Evolutionary conservation across 2,797 vertebrate genomes (phyloP), one percentile per base, ranked within the genome.

Genomic region (Arctocebus calabarensis): DNA sequence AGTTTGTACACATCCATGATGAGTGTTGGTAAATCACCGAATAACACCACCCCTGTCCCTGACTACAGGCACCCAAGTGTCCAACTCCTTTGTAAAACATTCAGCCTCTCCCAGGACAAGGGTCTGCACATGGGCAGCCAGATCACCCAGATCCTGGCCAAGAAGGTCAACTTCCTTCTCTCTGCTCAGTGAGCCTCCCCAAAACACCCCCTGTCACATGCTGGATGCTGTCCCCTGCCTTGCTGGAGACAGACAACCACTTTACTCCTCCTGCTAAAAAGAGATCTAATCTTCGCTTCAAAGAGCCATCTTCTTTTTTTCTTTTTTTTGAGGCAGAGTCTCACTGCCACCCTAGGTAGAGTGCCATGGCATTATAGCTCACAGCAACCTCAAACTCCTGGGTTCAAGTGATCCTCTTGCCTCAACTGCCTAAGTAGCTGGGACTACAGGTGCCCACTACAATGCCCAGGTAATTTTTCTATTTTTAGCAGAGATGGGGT

Each of bases 1-100:
- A 0, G 10, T 25, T 16, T 5, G 6, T 1, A 12, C 1, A 17
- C 10, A 13, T 3, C 48, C 13, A 13, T 4, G 10, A 22, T 0
- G 4, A 19, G 0, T 32, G 23, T 29, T 45, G 32, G 27, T 16
- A 40, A 81, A 25, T 34, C 22, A 40, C 48, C 20, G 3, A 52
- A 43, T 57, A 77, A 40, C 37, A 5, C 32, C 2, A 23, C 14
- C 48, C 7, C 25, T 48, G 25, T 20, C 27, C 48, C 40, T 37
- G 29, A 43, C 14, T n/a, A 3, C 3, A 71, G 61, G 17, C 61
- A 19, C 13, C 7, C 1, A 7, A n/a, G 79, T 4, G 0, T 7
- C 48, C 20, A 34, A 20, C 16, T 37, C n/a, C 8, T 59, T 14
- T 20, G 27, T 29, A 43, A 64, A 73, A 40, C 0, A 14, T 57